A percentile compares a stretch with the other conserved stretches of the same genome.
phyloP scores from a whole-genome alignment of 2,888 invertebrate genomes.

The Sinopyrophorus schimmeli region DNA sequence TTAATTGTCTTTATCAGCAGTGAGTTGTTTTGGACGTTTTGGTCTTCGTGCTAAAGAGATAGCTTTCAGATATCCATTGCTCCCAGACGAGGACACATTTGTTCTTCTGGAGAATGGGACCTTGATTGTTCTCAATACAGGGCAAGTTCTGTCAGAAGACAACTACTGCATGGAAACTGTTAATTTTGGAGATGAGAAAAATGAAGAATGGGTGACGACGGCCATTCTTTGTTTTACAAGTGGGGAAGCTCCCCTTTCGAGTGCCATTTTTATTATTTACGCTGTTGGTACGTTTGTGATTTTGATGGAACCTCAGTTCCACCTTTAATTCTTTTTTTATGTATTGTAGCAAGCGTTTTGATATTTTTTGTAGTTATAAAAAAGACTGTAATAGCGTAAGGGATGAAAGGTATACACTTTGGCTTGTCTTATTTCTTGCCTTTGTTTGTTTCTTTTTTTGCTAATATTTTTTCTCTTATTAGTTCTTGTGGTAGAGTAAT shows the following conservation, averaged over 20 bases:
- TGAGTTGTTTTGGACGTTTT: slow-evolving; percentile 17
- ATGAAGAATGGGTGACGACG: slow-evolving; percentile 26
- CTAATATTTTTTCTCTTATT: no score
- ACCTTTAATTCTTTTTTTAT: no score
- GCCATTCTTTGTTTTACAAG: slow-evolving; percentile 29
- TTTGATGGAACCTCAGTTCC: no score
- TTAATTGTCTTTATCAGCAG: slow-evolving; percentile 31
- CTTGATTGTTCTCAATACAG: slow-evolving; percentile 33
- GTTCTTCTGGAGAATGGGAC: slow-evolving; percentile 37
- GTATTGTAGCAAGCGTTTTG: no score
- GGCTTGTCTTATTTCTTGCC: no score
- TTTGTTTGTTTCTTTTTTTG: no score
- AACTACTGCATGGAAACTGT: slow-evolving; percentile 42
- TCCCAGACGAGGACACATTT: slow-evolving; percentile 32
- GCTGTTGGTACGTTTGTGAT: slow-evolving; percentile 27
- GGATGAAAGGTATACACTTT: no score
- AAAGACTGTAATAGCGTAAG: no score
- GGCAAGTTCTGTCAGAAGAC: slow-evolving; percentile 35
- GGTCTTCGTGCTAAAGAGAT: background rate
- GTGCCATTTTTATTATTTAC: slow-evolving; percentile 23
- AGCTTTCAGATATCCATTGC: slow-evolving; percentile 26
- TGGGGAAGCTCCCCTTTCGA: slow-evolving; percentile 16
- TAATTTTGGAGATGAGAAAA: slow-evolving; percentile 24
- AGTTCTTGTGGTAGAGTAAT: no score
- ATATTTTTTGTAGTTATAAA: no score